These are phyloP conservation scores for Myotis vivesi DNA, from an alignment of 2,797 vertebrate genomes.

Conservation along the genomic window DNA sequence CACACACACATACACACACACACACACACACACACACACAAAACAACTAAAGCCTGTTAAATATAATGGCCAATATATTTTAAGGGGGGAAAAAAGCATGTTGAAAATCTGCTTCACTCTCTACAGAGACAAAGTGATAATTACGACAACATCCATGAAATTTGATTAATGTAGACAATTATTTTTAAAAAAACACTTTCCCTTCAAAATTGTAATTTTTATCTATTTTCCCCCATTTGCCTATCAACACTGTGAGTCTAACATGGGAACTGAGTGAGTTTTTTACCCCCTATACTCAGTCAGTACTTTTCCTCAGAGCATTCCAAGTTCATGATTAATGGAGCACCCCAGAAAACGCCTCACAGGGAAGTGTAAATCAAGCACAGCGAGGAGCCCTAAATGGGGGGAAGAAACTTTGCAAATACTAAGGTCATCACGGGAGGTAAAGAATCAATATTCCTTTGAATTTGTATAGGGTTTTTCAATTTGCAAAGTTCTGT, in stretches of 20 bases:
- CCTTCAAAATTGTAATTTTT: not conserved
- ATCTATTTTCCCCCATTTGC: not conserved
- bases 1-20: not conserved
- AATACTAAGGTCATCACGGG: not conserved
- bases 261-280: not conserved
- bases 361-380: not conserved
- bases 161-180: not conserved
- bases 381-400: not conserved
- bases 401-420: not conserved
- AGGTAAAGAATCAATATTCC: not conserved
- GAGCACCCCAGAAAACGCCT: not conserved
- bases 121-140: not conserved
- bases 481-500: not conserved
- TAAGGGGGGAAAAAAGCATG: not conserved
- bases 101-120: conserved; percentile 14
- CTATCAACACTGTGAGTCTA: not conserved
- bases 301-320: not conserved
- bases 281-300: not conserved
- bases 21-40: not conserved
- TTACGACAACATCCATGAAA: not conserved
- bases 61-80: conserved; percentile 28
- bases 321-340: not conserved
- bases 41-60: conserved; percentile 38
- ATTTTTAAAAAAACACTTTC: not conserved
- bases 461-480: not conserved